Evolutionary conservation across 2,888 invertebrate genomes (phyloP), one percentile per base, ranked within the genome.

Genomic region (Kuschelorhynchus macadamiae): DNA sequence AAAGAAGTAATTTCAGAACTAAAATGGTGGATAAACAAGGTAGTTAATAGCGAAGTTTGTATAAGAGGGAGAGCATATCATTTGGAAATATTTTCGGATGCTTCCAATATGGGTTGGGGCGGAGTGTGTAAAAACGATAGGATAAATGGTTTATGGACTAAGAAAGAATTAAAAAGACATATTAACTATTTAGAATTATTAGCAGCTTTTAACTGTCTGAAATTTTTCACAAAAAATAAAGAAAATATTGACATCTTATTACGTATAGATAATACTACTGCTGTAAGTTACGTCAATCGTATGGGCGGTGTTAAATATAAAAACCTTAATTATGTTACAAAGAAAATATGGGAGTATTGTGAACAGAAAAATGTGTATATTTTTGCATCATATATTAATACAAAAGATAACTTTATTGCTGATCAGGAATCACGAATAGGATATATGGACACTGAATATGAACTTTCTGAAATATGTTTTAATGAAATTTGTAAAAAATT

Each of bases 151-250:
- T 57, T 61, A 7, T 78, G 78, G 76, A 52, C 55, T 7, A 25
- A 63, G 1, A 18, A 55, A 1, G 76, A 75, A 46, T 39, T 16
- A 21, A 21, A 12, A 9, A 5, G 44, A n/a, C 76, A 76, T 46
- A 77, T 76, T 17, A 77, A 77, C 72, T 70, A 67, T 42, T 64
- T 77, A 52, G 75, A 77, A 62, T 50, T 76, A 8, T 17, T 70
- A 42, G 74, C 76, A 16, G 70, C 71, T 2, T 73, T 72, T 47
- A 61, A 73, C 5, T 75, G 67, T 0, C 39, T 77, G 7, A 74
- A 74, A 63, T 69, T 71, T 44, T 76, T 77, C 62, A 74, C 76
- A 8, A 39, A 16, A 9, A 33, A 65, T 25, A 20, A 49, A 16
- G 9, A 4, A 25, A 33, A 70, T 25, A 72, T 71, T 44, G 49